Percentiles rank a stretch among this genome's conserved stretches.
These are phyloP conservation scores for Chelon auratus DNA, from an alignment of 2,797 vertebrate species.

Conservation along the genomic window DNA sequence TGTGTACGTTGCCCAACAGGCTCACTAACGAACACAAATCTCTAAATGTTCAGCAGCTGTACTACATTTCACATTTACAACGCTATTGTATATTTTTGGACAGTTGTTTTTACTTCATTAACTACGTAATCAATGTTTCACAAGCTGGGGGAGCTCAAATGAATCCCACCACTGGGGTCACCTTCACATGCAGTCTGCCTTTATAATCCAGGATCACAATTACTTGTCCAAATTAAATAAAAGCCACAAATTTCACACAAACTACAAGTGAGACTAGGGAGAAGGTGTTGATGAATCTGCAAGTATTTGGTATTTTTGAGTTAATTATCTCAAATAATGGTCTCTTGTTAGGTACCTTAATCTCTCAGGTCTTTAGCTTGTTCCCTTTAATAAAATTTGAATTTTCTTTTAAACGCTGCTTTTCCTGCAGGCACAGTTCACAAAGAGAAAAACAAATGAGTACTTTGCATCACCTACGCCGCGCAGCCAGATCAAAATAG, in stretches of 20 bases:
- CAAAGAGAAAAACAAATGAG: slow-evolving; percentile 27
- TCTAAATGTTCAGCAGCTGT: background rate
- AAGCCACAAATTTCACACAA: slow-evolving; percentile 9
- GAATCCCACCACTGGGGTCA: slow-evolving; percentile 34
- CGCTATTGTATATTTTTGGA: background rate
- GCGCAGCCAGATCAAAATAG: slow-evolving; percentile 3
- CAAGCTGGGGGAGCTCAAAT: slow-evolving; percentile 16
- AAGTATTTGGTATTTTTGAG: slow-evolving; percentile 7
- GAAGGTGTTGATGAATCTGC: slow-evolving; percentile 24
- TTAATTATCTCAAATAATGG: slow-evolving; percentile 26
- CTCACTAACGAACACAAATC: too few species aligned
- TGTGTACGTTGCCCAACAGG: too few species aligned
- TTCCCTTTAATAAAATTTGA: slow-evolving; percentile 19
- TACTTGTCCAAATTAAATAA: slow-evolving; percentile 18
- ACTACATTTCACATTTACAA: background rate
- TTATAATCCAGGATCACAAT: slow-evolving; percentile 17
- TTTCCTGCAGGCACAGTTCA: slow-evolving; percentile 27
- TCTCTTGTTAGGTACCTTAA: slow-evolving; percentile 34
- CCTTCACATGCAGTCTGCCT: slow-evolving; percentile 25
- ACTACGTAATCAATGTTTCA: slow-evolving; percentile 3
- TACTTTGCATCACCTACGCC: slow-evolving; percentile 1
- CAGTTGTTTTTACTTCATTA: background rate
- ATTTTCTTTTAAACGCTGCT: slow-evolving; percentile 26
- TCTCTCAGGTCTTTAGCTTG: slow-evolving; percentile 17
- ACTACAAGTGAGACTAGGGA: background rate